phyloP scores from a whole-genome alignment of 2,888 invertebrate species.

The Diplazon laetatorius region DNA sequence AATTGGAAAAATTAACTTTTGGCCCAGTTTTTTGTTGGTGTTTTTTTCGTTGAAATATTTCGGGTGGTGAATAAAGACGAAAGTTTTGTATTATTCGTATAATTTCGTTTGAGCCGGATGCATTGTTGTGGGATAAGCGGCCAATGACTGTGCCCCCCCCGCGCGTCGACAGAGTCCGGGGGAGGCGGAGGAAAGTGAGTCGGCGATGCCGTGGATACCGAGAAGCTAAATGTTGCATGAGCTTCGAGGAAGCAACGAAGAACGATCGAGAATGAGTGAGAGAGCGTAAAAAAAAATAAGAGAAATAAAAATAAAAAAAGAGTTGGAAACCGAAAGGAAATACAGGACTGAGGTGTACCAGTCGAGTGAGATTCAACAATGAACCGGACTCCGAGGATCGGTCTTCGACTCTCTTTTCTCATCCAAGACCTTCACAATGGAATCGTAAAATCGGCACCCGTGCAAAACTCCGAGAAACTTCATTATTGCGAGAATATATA shows the following conservation, averaged over 20 bases:
- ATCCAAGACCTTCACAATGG: conserved; percentile 12
- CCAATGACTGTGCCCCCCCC: conserved; percentile 28
- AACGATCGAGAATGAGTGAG: conserved; percentile 19
- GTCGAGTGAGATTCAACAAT: conserved; percentile 54
- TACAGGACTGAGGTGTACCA: conserved; percentile 31
- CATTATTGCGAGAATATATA: conserved; percentile 1
- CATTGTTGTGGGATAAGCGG: neutral
- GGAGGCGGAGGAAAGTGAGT: conserved; percentile 23
- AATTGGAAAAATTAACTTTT: no score
- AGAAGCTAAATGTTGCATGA: conserved; percentile 76
- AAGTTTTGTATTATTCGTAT: no score
- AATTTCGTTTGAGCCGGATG: neutral
- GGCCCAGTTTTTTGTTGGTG: no score
- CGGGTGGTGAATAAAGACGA: no score
- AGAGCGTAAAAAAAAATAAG: conserved; percentile 14
- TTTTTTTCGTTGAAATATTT: no score
- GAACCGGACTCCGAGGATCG: conserved; percentile 42
- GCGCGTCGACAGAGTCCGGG: neutral
- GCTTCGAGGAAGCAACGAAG: conserved; percentile 70
- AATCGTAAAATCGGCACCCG: conserved; percentile 2
- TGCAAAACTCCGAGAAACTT: conserved; percentile 2
- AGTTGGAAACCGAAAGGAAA: conserved; percentile 25
- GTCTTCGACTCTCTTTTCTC: conserved; percentile 7
- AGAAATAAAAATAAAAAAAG: conserved; percentile 14
- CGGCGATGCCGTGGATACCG: conserved; percentile 57